Conservation (phyloP, 1,140 invertebrate species). For the Temnothorax nylanderi region DNA sequence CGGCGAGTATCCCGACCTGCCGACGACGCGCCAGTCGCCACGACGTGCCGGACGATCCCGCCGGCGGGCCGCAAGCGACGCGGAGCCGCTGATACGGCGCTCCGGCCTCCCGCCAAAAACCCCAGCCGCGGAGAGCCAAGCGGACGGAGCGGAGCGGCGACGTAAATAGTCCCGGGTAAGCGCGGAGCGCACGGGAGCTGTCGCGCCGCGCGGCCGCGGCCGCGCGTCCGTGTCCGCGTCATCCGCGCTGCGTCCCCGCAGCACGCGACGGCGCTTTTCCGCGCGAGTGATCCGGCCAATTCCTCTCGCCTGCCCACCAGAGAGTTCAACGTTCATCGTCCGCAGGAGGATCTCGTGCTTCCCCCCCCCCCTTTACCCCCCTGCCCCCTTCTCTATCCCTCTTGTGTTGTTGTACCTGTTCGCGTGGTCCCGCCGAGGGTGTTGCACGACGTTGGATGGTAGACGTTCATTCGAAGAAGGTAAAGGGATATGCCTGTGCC, state of each 20-base stretch:
- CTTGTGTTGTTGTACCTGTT: conserved; percentile 18
- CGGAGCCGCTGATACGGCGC: conserved; percentile 46
- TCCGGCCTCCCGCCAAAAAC: conserved; percentile 74
- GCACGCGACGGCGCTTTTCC: neutral
- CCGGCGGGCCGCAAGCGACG: conserved; percentile 14
- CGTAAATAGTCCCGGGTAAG: conserved; percentile 79
- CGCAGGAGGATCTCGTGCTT: conserved; percentile 26
- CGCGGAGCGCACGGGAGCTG: conserved; percentile 65
- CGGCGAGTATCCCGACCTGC: conserved; percentile 14
- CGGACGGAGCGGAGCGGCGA: conserved; percentile 61
- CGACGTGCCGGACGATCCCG: conserved; percentile 8
- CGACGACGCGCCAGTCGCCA: neutral
- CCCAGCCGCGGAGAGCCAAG: conserved; percentile 49
- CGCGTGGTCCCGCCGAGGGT: conserved; percentile 53
- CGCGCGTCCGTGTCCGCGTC: neutral
- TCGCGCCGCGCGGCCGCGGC: neutral
- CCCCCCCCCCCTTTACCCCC: neutral
- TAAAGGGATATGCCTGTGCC: conserved; percentile 57
- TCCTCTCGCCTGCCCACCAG: conserved; percentile 56
- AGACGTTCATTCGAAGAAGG: conserved; percentile 51
- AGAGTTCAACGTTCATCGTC: conserved; percentile 45
- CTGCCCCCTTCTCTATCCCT: neutral
- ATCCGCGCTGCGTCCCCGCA: neutral
- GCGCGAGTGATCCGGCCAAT: conserved; percentile 21
- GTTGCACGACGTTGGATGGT: conserved; percentile 67